These are phyloP conservation scores for Drosophila cognata DNA, from an alignment of 2,888 invertebrate genomes.

Conservation along the genomic window DNA sequence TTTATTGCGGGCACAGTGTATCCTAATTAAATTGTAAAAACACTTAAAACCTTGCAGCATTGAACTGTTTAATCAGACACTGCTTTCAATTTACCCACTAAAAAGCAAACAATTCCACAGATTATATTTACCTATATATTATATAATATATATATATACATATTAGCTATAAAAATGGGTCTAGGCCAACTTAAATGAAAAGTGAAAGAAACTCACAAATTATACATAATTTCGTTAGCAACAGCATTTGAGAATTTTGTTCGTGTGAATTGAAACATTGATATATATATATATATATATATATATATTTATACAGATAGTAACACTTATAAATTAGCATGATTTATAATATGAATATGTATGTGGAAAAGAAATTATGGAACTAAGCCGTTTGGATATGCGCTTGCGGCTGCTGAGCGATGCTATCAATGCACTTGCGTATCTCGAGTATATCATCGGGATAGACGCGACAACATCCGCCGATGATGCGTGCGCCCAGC, in stretches of 20 bases:
- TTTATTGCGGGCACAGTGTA: background rate
- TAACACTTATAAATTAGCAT: constrained; percentile 25
- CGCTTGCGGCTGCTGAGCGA: constrained; percentile 41
- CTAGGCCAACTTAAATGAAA: background rate
- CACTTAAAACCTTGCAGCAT: background rate
- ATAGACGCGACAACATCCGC: constrained; percentile 96
- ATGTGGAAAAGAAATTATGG: constrained; percentile 38
- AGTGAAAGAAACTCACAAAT: background rate
- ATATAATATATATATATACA: background rate
- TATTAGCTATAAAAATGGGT: background rate
- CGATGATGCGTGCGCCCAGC: constrained; percentile 92
- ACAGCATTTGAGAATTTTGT: background rate
- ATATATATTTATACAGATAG: constrained; percentile 3
- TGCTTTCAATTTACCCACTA: background rate
- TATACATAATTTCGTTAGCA: background rate
- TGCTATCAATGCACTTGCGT: constrained; percentile 85
- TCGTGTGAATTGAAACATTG: background rate
- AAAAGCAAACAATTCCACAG: background rate
- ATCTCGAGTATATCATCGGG: constrained; percentile 92
- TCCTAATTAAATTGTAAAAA: background rate
- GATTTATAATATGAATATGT: constrained; percentile 16
- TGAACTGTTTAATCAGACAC: background rate
- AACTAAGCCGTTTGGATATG: constrained; percentile 24
- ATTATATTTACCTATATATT: background rate
- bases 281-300: background rate